Evolutionary conservation across 2,797 vertebrate species (phyloP).

Genomic region (Pachyuromys duprasi): DNA sequence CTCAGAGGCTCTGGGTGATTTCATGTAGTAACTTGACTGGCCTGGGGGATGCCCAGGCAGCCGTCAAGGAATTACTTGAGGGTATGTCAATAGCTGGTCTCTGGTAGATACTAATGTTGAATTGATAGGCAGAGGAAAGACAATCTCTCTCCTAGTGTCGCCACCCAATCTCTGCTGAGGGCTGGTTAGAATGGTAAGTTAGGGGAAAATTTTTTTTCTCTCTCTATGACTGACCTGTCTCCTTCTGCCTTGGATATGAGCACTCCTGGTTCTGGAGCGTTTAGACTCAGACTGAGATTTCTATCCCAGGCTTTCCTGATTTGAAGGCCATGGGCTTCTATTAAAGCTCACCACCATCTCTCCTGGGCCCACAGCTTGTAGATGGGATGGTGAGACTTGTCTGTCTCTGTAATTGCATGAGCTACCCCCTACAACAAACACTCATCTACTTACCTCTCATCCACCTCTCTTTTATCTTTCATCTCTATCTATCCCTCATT

Average conservation of each 20-base stretch:
- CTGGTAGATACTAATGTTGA: background rate
- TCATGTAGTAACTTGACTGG: background rate
- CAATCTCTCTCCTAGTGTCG: background rate
- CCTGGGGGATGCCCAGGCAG: background rate
- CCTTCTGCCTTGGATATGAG: background rate
- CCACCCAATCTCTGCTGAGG: background rate
- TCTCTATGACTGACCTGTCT: background rate
- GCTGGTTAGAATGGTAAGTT: background rate
- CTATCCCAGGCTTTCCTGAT: background rate
- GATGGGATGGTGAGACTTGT: background rate
- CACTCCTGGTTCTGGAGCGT: background rate
- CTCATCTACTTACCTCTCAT: background rate
- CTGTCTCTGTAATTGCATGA: background rate
- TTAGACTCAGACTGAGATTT: background rate
- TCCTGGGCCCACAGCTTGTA: background rate
- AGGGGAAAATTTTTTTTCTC: background rate
- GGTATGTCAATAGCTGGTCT: background rate
- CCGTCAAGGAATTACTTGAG: background rate
- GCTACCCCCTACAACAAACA: background rate
- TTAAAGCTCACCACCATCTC: background rate
- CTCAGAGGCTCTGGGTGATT: background rate
- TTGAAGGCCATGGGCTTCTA: background rate
- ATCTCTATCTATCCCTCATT: background rate
- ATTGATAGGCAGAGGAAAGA: background rate
- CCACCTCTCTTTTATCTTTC: background rate